phyloP scores from a whole-genome alignment of 2,113 vertebrate species.

The Podarcis raffonei region DNA sequence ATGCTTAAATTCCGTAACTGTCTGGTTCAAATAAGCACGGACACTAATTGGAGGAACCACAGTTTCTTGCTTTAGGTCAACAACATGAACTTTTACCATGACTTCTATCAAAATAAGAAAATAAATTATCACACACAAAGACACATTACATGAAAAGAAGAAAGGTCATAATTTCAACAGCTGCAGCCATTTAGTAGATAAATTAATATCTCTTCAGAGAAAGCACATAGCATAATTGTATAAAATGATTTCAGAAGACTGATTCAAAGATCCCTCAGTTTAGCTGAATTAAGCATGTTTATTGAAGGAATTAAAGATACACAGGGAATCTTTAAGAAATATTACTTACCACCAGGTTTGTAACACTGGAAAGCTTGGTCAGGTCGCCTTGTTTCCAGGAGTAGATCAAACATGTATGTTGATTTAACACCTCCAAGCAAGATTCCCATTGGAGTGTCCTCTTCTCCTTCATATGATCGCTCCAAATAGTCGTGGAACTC shows the following conservation, averaged over 20 bases:
- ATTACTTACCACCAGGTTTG: constrained; percentile 92
- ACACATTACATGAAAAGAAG: not conserved
- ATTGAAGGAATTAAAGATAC: not conserved
- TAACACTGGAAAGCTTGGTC: constrained; percentile 96
- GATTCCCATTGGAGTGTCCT: constrained; percentile 92
- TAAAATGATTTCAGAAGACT: not conserved
- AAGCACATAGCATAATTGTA: not conserved
- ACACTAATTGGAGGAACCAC: constrained; percentile 90
- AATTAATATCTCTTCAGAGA: not conserved
- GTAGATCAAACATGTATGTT: constrained; percentile 97
- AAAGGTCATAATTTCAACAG: not conserved
- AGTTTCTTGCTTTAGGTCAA: constrained; percentile 90
- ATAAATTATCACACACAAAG: constrained; percentile 26
- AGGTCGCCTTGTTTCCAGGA: constrained; percentile 90
- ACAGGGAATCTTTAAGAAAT: not conserved
- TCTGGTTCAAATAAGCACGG: constrained; percentile 96
- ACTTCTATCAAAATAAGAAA: constrained; percentile 84
- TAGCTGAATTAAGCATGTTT: not conserved
- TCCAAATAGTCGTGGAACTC: constrained; percentile 99
- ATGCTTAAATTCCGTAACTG: constrained; percentile 93
- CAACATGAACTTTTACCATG: constrained; percentile 97
- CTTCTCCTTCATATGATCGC: constrained; percentile 93
- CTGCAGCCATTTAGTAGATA: not conserved
- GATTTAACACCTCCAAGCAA: constrained; percentile 96
- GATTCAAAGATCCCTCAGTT: not conserved